Base-by-base conservation (phyloP, 2,888 invertebrate species). In the Pseudococcus jackbeardsleyi region DNA sequence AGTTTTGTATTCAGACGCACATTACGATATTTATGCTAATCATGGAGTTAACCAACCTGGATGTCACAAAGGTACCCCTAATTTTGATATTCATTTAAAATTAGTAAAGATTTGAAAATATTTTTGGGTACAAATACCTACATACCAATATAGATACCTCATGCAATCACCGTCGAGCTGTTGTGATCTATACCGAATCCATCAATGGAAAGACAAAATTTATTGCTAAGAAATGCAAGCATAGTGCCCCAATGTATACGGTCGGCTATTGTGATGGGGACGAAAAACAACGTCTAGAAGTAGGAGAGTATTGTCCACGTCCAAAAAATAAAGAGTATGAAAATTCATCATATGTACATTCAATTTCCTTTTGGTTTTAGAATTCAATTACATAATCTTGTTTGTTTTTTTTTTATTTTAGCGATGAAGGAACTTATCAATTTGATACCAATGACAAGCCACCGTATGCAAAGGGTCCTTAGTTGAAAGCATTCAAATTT, bases 141-240 rank as follows among this genome's bases (percentile, higher is more conserved):
- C n/a, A n/a, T 33, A 33, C 26, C 1, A 2, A 33, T 3, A 54
- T 39, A 93, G 94, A 93, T 88, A 92, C 92, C 0, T 92, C 93
- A 8, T 94, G 94, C 90, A 93, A 93, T 90, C 94, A 95, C 90
- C 92, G 92, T 5, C 91, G 94, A 89, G 94, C 94, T 0, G 93
- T 94, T 0, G 90, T 90, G 0, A 94, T 93, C 90, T 95, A 91
- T 90, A 94, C 94, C 0, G 94, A 94, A 90, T 94, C 94, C 0
- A 93, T 94, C 72, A 91, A 88, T 6, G 92, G 92, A 0, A 90
- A 91, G 0, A 89, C 90, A 0, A 94, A 94, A 0, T 94, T 94
- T 91, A 94, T 93, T 91, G 94, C 85, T 9, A 33, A n/a, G 22
- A 84, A 84, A 84, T 84, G 84, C 11, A 6, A 50, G 11, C 84